These are phyloP conservation scores for Exocentrus adspersus DNA, from an alignment of 2,888 invertebrate species.

Conservation along the genomic window DNA sequence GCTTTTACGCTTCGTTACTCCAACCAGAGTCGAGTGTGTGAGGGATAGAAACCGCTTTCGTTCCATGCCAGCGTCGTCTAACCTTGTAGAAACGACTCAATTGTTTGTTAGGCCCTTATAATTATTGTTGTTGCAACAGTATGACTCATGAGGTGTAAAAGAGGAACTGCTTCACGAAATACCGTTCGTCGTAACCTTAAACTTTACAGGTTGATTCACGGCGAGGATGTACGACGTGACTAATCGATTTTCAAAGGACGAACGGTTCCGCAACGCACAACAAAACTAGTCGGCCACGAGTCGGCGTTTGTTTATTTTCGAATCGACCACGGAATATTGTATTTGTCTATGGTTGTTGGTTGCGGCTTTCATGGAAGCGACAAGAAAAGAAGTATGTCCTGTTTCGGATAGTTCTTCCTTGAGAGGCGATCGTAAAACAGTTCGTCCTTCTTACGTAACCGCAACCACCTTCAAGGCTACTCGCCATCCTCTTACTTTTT, in stretches of 20 bases:
- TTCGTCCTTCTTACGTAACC: slow-evolving; percentile 30
- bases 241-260: slow-evolving; percentile 12
- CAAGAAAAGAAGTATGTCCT: background rate
- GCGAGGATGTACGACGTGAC: slow-evolving; percentile 15
- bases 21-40: too few relatives aligned
- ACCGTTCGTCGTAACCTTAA: slow-evolving; percentile 23
- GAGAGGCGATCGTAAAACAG: background rate
- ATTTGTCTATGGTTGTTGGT: too few relatives aligned
- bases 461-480: slow-evolving; percentile 41
- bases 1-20: too few relatives aligned
- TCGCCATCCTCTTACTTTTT: slow-evolving; percentile 44
- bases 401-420: background rate
- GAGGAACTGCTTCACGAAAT: slow-evolving; percentile 17
- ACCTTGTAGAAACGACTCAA: too few relatives aligned
- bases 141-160: slow-evolving; percentile 12
- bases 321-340: too few relatives aligned
- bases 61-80: too few relatives aligned
- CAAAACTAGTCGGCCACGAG: too few relatives aligned
- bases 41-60: too few relatives aligned
- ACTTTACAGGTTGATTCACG: slow-evolving; percentile 16
- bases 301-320: too few relatives aligned
- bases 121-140: too few relatives aligned
- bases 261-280: slow-evolving; percentile 1
- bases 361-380: too few relatives aligned
- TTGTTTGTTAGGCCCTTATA: too few relatives aligned